Evolutionary conservation across 2,888 invertebrate genomes (phyloP).

Genomic region (Aplocera efformata): DNA sequence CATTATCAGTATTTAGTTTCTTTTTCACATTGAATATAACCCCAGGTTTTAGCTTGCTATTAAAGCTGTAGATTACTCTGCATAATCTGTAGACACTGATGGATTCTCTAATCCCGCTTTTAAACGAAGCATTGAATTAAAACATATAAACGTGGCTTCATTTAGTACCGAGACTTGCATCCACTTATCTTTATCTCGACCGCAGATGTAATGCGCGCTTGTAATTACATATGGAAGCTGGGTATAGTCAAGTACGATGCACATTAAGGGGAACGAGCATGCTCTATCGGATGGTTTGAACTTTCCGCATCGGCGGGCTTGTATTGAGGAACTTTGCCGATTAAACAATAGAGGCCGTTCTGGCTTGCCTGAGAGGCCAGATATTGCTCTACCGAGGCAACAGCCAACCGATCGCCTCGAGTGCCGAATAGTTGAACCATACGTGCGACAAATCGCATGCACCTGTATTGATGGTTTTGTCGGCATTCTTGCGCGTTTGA

Average conservation of each 20-base stretch:
- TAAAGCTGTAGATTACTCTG: neutral
- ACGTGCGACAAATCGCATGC: slow-evolving; percentile 22
- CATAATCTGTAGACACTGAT: slow-evolving; percentile 6
- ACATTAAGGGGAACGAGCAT: slow-evolving; percentile 58
- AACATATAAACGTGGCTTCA: slow-evolving; percentile 19
- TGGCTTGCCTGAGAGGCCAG: slow-evolving; percentile 37
- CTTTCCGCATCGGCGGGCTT: slow-evolving; percentile 56
- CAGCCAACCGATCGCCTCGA: slow-evolving; percentile 15
- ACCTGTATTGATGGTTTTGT: slow-evolving; percentile 11
- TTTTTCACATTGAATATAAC: no score
- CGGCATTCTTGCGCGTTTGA: slow-evolving; percentile 19
- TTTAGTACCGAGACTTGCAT: slow-evolving; percentile 23
- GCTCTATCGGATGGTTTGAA: slow-evolving; percentile 57
- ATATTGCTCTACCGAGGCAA: slow-evolving; percentile 40
- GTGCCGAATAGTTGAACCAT: slow-evolving; percentile 20
- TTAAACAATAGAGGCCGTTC: slow-evolving; percentile 59
- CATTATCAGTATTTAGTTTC: slow-evolving; percentile 1
- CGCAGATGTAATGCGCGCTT: slow-evolving; percentile 37
- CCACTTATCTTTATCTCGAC: slow-evolving; percentile 34
- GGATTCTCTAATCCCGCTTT: slow-evolving; percentile 12
- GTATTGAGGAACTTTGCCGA: slow-evolving; percentile 64
- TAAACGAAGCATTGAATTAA: slow-evolving; percentile 18
- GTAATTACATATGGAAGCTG: slow-evolving; percentile 40
- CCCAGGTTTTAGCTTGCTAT: neutral
- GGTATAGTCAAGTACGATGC: slow-evolving; percentile 42